Evolutionary conservation across 2,797 vertebrate genomes (phyloP).

Genomic region (Malurus splendens): DNA sequence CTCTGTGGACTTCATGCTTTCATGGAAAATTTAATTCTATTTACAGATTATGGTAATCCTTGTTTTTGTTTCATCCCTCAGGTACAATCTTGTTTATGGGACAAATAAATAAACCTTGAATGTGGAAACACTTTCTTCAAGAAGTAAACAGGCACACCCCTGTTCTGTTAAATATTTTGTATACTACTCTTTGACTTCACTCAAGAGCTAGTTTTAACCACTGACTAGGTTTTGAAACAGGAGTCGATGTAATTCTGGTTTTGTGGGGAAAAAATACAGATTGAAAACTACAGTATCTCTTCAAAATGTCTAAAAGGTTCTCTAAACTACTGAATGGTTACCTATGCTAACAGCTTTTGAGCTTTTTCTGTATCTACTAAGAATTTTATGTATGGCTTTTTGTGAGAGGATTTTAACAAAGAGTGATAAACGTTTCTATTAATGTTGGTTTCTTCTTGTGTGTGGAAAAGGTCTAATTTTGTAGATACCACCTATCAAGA

Average conservation of each 20-base stretch:
- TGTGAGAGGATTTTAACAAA: slow-evolving; percentile 64
- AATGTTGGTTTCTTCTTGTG: slow-evolving; percentile 62
- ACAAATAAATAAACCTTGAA: slow-evolving; percentile 90
- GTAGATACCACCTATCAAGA: slow-evolving; percentile 56
- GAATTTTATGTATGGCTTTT: slow-evolving; percentile 63
- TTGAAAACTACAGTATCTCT: slow-evolving; percentile 51
- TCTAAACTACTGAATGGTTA: slow-evolving; percentile 75
- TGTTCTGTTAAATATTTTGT: slow-evolving; percentile 73
- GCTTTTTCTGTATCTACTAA: slow-evolving; percentile 69
- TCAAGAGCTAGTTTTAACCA: slow-evolving; percentile 66
- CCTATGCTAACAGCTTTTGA: slow-evolving; percentile 67
- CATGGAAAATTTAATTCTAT: background rate
- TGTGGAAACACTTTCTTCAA: slow-evolving; percentile 25
- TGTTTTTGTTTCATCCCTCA: slow-evolving; percentile 52
- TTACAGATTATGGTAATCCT: background rate
- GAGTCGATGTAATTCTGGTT: slow-evolving; percentile 23
- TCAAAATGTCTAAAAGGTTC: slow-evolving; percentile 62
- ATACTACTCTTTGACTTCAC: slow-evolving; percentile 60
- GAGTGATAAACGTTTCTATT: slow-evolving; percentile 56
- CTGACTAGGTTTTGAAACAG: slow-evolving; percentile 58
- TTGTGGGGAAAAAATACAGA: slow-evolving; percentile 16
- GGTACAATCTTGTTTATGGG: slow-evolving; percentile 94
- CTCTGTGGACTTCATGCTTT: background rate
- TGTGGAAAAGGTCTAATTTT: slow-evolving; percentile 57
- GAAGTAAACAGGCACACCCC: slow-evolving; percentile 53